phyloP scores from a whole-genome alignment of 2,888 invertebrate species.

The Balanococcus diminutus region DNA sequence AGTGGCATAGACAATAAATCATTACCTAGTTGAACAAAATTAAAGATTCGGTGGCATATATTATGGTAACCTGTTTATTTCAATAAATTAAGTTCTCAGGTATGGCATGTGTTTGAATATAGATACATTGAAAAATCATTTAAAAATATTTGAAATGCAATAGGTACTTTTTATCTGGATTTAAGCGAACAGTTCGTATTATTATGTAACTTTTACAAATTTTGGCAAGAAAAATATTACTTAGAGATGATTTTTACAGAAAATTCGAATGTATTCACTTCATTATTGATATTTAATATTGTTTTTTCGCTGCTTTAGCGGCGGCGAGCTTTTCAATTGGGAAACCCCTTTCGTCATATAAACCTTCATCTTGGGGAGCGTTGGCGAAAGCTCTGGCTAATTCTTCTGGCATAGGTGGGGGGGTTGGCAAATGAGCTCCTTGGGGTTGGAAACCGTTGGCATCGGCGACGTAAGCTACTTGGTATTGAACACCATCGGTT shows the following conservation, averaged over 20 bases:
- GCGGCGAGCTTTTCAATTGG: slow-evolving; percentile 55
- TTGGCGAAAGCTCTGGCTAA: slow-evolving; percentile 60
- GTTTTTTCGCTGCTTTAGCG: background rate
- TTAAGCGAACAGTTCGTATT: background rate
- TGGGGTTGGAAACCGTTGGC: slow-evolving; percentile 68
- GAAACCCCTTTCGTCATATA: slow-evolving; percentile 60
- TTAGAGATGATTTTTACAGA: too few species aligned
- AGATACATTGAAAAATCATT: background rate
- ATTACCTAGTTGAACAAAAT: too few species aligned
- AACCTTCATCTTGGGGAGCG: slow-evolving; percentile 63
- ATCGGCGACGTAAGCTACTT: slow-evolving; percentile 73
- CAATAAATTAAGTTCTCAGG: background rate
- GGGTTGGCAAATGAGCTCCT: slow-evolving; percentile 60
- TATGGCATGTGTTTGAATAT: background rate
- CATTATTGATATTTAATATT: background rate
- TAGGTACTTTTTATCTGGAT: background rate
- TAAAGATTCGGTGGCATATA: too few species aligned
- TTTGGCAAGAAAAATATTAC: too few species aligned
- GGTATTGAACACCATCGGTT: slow-evolving; percentile 71
- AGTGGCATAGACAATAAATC: too few species aligned
- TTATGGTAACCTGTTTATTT: background rate
- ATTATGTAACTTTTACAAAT: background rate
- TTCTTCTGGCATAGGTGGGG: slow-evolving; percentile 60
- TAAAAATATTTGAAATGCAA: background rate
- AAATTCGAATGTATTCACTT: background rate